Base-by-base conservation (phyloP, 1,140 invertebrate species). In the Trissolcus basalis region DNA sequence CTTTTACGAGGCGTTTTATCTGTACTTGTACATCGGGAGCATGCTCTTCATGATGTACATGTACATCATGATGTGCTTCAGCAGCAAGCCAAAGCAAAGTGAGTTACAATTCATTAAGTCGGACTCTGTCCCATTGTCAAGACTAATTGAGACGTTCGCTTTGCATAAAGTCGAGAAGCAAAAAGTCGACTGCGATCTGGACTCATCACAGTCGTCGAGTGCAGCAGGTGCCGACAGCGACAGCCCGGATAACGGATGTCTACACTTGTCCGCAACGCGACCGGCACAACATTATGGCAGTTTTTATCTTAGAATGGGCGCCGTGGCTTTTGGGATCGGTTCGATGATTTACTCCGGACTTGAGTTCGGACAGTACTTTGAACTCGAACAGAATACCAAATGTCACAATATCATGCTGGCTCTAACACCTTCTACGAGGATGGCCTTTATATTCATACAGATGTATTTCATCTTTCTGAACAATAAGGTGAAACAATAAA, bases 381-480 rank as follows among this genome's bases (percentile, higher is more conserved):
- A 98, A 86, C 86, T 96, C 45, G 94, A 96, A 82, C 89, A 91
- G 36, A 93, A 95, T 79, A 94, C 94, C 10, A 94, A 95, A 75
- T 97, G 96, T 81, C 93, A 96, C 83, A 96, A 96, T 81, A 93
- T 96, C 11, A 90, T 97, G 80, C 89, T 96, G 33, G 95, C 94
- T 0, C 84, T 97, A 5, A 96, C 95, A 0, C 96, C 96, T 0
- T 93, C 94, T 4, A 94, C 94, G 0, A 89, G 96, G 71, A 96
- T 97, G 94, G 92, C 94, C 50, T 97, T 98, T 88, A 97, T 96
- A 76, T 96, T 98, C 83, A 94, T 97, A 78, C 96, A 98, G 87
- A 96, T 97, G 92, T 97, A 97, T 87, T 98, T 97, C 88, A 97
- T 98, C 85, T 98, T 98, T 89, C 90, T 97, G 12, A 97, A 97